A percentile compares a stretch with the other conserved stretches of the same genome.
These are phyloP conservation scores for Carettochelys insculpta DNA, from an alignment of 2,113 vertebrate species.

Conservation along the genomic window DNA sequence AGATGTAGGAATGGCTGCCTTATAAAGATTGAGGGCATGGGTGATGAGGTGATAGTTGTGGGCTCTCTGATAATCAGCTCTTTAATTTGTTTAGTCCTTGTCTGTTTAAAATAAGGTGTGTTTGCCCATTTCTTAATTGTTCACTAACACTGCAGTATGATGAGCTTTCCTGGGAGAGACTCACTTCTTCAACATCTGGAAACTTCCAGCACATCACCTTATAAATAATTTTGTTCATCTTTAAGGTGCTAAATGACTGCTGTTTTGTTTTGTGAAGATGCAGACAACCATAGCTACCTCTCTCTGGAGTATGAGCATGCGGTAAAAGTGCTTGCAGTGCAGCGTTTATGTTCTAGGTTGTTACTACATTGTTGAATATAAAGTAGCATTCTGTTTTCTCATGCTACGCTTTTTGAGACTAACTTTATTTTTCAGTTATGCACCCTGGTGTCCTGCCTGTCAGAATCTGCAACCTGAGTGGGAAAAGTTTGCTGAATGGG, in stretches of 20 bases:
- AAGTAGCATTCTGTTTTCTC: neutral
- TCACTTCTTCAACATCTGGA: too few species aligned
- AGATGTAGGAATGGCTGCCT: neutral
- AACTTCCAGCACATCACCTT: too few species aligned
- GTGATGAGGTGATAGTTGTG: neutral
- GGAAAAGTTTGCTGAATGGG: conserved; percentile 94
- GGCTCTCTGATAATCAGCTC: neutral
- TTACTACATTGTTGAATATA: too few species aligned
- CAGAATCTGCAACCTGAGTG: conserved; percentile 92
- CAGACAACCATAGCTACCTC: too few species aligned
- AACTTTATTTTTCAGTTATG: conserved; percentile 80
- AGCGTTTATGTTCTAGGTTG: neutral
- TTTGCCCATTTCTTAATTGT: neutral
- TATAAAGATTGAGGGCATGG: neutral
- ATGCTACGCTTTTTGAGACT: neutral
- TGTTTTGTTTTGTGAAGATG: too few species aligned
- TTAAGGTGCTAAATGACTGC: too few species aligned
- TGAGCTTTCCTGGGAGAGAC: too few species aligned
- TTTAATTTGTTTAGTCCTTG: neutral
- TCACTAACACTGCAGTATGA: neutral
- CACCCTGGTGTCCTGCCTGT: conserved; percentile 97
- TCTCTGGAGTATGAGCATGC: too few species aligned
- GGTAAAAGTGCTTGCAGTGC: neutral
- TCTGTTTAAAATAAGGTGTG: neutral
- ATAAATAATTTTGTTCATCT: too few species aligned